A percentile compares a stretch with the other conserved stretches of the same genome.
phyloP scores from a whole-genome alignment of 2,113 vertebrate genomes.

The Paedocypris sp. region DNA sequence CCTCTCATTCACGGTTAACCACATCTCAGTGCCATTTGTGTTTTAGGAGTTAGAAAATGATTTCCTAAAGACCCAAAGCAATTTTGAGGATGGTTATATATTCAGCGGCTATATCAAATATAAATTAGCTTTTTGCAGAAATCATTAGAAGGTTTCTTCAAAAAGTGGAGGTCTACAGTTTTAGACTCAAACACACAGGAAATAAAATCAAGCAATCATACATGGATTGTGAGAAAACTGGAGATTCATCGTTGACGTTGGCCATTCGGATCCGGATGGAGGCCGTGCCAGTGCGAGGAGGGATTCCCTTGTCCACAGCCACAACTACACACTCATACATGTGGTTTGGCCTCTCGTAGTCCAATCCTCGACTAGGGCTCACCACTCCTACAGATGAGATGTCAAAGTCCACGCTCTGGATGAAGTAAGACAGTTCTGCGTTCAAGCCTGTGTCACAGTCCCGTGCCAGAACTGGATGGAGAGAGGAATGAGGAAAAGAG shows the following conservation, averaged over 20 bases:
- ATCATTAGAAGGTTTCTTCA: too few relatives aligned
- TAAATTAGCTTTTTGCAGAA: too few relatives aligned
- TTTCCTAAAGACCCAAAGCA: too few relatives aligned
- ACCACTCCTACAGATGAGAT: constrained; percentile 68
- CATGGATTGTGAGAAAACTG: constrained; percentile 72
- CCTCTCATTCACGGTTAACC: too few relatives aligned
- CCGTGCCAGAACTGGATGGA: constrained; percentile 64
- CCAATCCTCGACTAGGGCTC: constrained; percentile 65
- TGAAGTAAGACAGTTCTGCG: constrained; percentile 72
- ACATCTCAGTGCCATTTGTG: too few relatives aligned
- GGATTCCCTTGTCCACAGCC: constrained; percentile 71
- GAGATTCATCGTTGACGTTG: constrained; percentile 75
- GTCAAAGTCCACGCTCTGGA: constrained; percentile 71
- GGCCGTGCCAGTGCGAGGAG: constrained; percentile 72
- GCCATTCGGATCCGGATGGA: constrained; percentile 69
- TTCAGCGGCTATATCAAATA: too few relatives aligned
- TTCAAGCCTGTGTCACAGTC: constrained; percentile 79
- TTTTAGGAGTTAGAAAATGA: too few relatives aligned
- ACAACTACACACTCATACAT: constrained; percentile 81
- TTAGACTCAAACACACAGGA: background rate
- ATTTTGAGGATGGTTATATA: too few relatives aligned
- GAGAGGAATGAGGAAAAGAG: constrained; percentile 16
- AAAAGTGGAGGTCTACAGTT: too few relatives aligned
- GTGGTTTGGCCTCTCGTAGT: constrained; percentile 77
- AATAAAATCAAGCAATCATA: constrained; percentile 43